These are phyloP conservation scores for Teleogryllus occipitalis DNA, from an alignment of 1,140 invertebrate species.

Conservation along the genomic window DNA sequence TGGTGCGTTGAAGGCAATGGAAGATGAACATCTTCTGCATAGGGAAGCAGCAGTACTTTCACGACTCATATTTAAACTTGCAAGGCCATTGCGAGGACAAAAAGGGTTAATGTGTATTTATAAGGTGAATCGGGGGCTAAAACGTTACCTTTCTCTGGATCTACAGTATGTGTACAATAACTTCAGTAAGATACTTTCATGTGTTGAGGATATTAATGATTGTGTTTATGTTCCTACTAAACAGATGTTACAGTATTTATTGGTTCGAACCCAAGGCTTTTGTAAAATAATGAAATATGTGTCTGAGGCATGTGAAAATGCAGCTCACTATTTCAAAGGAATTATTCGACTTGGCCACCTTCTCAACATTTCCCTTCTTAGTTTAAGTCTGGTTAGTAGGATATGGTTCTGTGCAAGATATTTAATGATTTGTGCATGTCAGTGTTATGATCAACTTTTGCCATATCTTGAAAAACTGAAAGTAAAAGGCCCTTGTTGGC, in stretches of 20 bases:
- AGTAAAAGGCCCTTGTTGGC: no score
- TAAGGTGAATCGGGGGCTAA: neutral
- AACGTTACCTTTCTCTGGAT: neutral
- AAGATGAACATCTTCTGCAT: neutral
- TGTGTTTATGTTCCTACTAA: neutral
- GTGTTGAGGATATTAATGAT: neutral
- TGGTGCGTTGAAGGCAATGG: neutral
- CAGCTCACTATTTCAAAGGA: neutral
- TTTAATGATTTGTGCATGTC: no score
- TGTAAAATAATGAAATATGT: neutral
- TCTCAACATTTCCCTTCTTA: neutral
- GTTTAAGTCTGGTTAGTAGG: neutral
- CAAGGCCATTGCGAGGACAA: neutral
- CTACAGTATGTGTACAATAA: neutral
- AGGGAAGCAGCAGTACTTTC: neutral
- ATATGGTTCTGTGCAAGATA: neutral
- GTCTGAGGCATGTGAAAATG: neutral
- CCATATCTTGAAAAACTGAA: no score
- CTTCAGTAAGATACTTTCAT: neutral
- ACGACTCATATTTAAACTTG: neutral
- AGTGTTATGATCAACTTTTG: no score
- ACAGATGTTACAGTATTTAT: neutral
- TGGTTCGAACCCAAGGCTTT: neutral
- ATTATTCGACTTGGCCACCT: neutral
- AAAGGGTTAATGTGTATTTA: neutral